Evolutionary conservation across 2,888 invertebrate species (phyloP).

Genomic region (Morpho helenor): DNA sequence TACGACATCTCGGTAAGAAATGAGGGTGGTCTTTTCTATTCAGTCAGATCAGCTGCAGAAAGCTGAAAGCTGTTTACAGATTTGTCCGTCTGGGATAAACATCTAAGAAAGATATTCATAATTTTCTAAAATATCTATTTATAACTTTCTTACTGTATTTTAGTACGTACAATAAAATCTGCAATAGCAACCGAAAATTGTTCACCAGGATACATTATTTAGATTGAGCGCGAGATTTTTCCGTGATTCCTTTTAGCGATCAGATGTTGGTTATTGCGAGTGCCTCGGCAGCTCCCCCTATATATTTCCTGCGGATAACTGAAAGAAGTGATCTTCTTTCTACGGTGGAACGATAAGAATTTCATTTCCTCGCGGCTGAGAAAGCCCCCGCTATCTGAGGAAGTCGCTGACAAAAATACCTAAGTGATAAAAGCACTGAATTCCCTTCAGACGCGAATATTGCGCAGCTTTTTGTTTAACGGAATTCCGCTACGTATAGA

Average conservation of each 20-base stretch:
- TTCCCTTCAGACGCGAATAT: slow-evolving; percentile 48
- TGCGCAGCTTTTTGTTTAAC: slow-evolving; percentile 38
- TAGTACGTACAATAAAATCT: background rate
- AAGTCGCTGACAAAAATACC: slow-evolving; percentile 74
- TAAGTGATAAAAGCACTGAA: slow-evolving; percentile 72
- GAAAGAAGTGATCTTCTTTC: slow-evolving; percentile 69
- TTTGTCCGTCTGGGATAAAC: too few species aligned
- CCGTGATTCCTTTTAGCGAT: slow-evolving; percentile 63
- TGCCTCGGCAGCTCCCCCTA: slow-evolving; percentile 48
- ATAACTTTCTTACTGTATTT: background rate
- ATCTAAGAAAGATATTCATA: too few species aligned
- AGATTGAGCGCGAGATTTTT: slow-evolving; percentile 47
- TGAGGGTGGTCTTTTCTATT: too few species aligned
- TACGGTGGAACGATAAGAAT: slow-evolving; percentile 75
- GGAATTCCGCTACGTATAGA: slow-evolving; percentile 6
- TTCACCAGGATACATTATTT: slow-evolving; percentile 41
- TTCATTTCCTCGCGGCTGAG: slow-evolving; percentile 74
- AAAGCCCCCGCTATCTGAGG: slow-evolving; percentile 70
- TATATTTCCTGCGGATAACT: slow-evolving; percentile 76
- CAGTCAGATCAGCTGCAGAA: too few species aligned
- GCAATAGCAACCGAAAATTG: slow-evolving; percentile 9
- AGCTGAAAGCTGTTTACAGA: too few species aligned
- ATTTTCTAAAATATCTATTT: too few species aligned
- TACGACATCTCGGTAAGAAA: too few species aligned
- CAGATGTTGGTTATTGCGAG: slow-evolving; percentile 64